Base-by-base conservation (phyloP, 2,113 vertebrate species). In the Odontophorus gujanensis region DNA sequence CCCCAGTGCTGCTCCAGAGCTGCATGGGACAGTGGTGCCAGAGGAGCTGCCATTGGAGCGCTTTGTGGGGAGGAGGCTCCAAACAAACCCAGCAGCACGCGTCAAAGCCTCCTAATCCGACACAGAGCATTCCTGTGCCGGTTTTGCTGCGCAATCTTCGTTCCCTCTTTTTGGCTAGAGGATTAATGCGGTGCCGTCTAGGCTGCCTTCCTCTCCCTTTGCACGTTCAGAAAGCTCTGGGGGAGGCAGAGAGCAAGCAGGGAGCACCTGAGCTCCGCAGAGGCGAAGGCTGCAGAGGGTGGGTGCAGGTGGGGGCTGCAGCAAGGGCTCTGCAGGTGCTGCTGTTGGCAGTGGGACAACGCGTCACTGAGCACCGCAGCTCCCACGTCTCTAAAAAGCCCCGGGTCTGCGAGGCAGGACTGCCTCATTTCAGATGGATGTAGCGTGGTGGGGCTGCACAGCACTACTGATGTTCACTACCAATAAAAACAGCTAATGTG, bases 361-460 rank as follows among this genome's bases (percentile, higher is more conserved):
- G 51, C 26, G n/a, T 11, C 9, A 3, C 59, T 0, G 2, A 47
- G 10, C 1, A 1, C 59, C 1, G 4, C 0, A 13, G 53, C 25
- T 42, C 6, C 63, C 1, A 45, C 14, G 63, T 28, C 58, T 55
- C 63, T n/a, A 0, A 0, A 77, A 40, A 75, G 6, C 8, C 13
- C 48, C 2, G 11, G 47, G 11, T 7, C 28, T 47, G 32, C 9
- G 61, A 14, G 51, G 47, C 76, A 19, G 81, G 57, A 6, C 24
- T 61, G 30, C 8, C 8, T 21, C 7, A 1, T 16, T 21, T 40
- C 4, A 76, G 76, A 86, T 40, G 45, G 82, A 9, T 4, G 11
- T 7, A 19, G 6, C 1, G 50, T 51, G 34, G 10, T 7, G 43
- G 42, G 28, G 36, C 38, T 9, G 0, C 3, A 17, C 15, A 0